Conservation (phyloP, 2,797 vertebrate species). For the Pitangus sulphuratus region DNA sequence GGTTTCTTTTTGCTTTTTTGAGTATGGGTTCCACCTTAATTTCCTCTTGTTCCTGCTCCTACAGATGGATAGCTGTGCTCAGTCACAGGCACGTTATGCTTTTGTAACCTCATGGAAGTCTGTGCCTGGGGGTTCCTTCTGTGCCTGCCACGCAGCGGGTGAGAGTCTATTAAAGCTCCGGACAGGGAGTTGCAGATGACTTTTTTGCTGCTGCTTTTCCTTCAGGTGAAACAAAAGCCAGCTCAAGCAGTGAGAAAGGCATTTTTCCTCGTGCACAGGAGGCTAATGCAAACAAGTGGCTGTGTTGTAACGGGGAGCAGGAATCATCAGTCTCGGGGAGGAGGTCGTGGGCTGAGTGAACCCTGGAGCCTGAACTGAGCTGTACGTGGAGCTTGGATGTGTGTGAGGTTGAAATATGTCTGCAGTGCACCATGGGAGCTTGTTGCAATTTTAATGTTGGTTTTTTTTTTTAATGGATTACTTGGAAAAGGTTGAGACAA, state of each 20-base stretch:
- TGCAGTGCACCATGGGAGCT: background rate
- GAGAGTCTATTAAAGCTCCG: background rate
- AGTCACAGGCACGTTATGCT: rapidly evolving
- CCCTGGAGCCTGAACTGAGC: background rate
- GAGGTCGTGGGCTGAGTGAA: background rate
- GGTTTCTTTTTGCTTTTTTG: background rate
- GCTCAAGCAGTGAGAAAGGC: background rate
- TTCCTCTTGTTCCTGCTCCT: background rate
- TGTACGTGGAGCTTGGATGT: rapidly evolving
- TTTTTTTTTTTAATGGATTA: background rate
- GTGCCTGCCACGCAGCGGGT: background rate
- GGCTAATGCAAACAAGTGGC: background rate
- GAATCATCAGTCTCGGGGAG: rapidly evolving
- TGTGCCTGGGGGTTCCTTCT: background rate
- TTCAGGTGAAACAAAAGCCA: background rate
- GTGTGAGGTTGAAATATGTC: rapidly evolving
- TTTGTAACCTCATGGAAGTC: background rate
- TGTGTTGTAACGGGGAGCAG: rapidly evolving
- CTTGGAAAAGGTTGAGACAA: background rate
- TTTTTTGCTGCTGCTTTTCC: background rate
- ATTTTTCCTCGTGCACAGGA: background rate
- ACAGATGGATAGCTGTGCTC: background rate
- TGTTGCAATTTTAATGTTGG: background rate
- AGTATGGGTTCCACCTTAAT: background rate
- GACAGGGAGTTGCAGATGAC: background rate